Conservation (phyloP, 2,797 vertebrate species). For the Rhodeus uyekii region DNA sequence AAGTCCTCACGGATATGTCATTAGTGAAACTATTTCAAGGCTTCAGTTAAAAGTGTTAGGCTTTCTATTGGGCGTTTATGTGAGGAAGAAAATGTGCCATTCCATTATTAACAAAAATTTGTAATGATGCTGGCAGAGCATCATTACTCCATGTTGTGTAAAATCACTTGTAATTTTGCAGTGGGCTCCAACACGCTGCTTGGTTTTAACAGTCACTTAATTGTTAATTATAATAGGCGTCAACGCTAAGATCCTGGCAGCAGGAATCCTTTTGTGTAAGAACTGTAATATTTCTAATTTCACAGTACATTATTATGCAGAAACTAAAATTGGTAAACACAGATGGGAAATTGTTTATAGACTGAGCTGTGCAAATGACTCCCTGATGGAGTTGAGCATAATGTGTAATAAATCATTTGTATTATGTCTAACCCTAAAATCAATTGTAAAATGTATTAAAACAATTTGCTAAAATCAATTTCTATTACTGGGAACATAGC, state of each 20-base stretch:
- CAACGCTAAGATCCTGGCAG: too few relatives aligned
- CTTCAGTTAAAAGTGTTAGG: not conserved
- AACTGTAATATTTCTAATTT: not conserved
- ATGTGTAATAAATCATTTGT: not conserved
- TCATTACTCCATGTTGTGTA: constrained; percentile 19
- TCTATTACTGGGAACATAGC: not conserved
- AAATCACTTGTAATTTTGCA: constrained; percentile 17
- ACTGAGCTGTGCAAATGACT: not conserved
- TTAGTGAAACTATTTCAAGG: not conserved
- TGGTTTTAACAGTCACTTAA: constrained; percentile 24
- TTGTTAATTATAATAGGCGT: constrained; percentile 9
- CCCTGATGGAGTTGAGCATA: not conserved
- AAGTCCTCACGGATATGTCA: constrained; percentile 2
- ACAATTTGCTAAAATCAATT: not conserved
- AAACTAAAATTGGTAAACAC: not conserved
- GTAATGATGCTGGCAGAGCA: constrained; percentile 10
- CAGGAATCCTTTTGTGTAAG: too few relatives aligned
- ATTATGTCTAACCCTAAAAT: not conserved
- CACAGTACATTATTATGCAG: not conserved
- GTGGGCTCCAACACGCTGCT: not conserved
- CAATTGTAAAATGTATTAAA: not conserved
- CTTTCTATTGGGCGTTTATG: constrained; percentile 5
- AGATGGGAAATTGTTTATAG: not conserved
- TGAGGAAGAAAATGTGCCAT: not conserved
- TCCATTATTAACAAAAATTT: constrained; percentile 19